Evolutionary conservation across 2,888 invertebrate species (phyloP), one percentile per base, ranked within the genome.

Genomic region (Apamea monoglypha): DNA sequence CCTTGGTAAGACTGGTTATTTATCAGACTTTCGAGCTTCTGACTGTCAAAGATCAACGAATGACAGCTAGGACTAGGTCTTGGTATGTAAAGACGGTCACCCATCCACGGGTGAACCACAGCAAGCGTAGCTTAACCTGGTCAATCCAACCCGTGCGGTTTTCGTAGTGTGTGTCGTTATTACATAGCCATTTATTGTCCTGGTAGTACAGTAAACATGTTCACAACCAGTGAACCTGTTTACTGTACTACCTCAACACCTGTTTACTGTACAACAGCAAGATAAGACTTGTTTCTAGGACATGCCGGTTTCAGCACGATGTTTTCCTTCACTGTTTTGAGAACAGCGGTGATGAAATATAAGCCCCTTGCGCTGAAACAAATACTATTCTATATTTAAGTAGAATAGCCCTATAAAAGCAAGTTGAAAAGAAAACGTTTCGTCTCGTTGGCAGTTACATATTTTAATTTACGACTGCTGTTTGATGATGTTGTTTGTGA

Each of bases 401-500:
- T 72, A 25, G 14, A 66, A 29, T 67, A 69, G 29, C 8, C 7
- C n/a, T 29, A 56, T 12, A 70, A 80, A 75, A 59, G 2, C 56
- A 59, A 59, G 40, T 71, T 61, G 25, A n/a, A 53, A 29, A 36
- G 40, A 71, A 70, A 72, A 25, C 3, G 40, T 81, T 76, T 32
- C 36, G 56, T 69, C 18, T 72, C 18, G 29, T 68, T 68, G 10
- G 21, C 56, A 40, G 66, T 61, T 61, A 77, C 1, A 36, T 53
- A 68, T 68, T 74, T 74, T 68, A 40, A 72, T 67, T 74, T 63
- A 29, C 14, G 56, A 50, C 32, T 68, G 68, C 61, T 78, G 68
- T 79, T 69, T 77, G 67, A n/a, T n/a, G n/a, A n/a, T n/a, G 68
- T 64, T 78, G 68, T 79, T 69, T 77, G 67, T 63, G 61, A 78